These are phyloP conservation scores for Heliocidaris tuberculata DNA, from an alignment of 35 echinoderm and acorn worm genomes.

Conservation along the genomic window DNA sequence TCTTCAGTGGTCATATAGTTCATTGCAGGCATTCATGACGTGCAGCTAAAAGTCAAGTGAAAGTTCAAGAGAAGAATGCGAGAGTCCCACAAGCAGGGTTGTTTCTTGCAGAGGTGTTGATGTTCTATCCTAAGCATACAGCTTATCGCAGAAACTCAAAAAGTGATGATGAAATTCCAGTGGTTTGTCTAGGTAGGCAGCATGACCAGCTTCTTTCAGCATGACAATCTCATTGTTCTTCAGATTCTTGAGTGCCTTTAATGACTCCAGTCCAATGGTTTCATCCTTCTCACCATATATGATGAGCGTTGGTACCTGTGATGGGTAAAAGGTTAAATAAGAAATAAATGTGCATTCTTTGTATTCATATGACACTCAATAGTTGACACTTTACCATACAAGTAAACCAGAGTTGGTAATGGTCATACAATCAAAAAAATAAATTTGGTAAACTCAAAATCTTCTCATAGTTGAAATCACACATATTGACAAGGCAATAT, in stretches of 20 bases:
- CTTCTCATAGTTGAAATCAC: neutral
- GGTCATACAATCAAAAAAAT: too few relatives aligned
- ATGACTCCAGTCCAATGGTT: slow-evolving; percentile 52
- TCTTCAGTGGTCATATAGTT: too few relatives aligned
- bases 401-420: too few relatives aligned
- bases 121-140: slow-evolving; percentile 16
- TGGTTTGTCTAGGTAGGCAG: slow-evolving; percentile 80
- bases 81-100: neutral
- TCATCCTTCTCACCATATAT: slow-evolving; percentile 80
- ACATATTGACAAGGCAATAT: neutral
- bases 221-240: slow-evolving; percentile 61
- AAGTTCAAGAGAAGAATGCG: neutral
- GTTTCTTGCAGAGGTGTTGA: neutral
- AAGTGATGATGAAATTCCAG: slow-evolving; percentile 71
- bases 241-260: slow-evolving; percentile 53
- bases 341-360: too few relatives aligned
- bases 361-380: too few relatives aligned
- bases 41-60: neutral
- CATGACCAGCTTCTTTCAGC: slow-evolving; percentile 74
- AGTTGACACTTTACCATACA: too few relatives aligned
- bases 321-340: neutral
- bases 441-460: too few relatives aligned
- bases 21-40: neutral
- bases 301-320: slow-evolving; percentile 78
- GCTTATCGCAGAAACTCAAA: slow-evolving; percentile 46